phyloP scores from a whole-genome alignment of 1,140 invertebrate genomes.

The Cyphomyrmex costatus region DNA sequence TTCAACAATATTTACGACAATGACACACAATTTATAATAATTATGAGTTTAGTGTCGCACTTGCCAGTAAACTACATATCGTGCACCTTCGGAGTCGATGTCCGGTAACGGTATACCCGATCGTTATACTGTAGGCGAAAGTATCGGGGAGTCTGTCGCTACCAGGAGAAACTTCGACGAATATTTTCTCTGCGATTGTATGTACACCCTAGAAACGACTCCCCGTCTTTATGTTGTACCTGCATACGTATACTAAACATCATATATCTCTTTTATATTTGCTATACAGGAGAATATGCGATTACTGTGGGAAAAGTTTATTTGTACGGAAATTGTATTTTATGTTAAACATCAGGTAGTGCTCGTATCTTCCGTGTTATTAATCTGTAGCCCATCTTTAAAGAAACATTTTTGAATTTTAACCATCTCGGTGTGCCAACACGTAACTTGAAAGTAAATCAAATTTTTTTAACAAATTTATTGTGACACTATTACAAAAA shows the following conservation, averaged over 20 bases:
- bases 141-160: slow-evolving; percentile 71
- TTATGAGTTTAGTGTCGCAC: background rate
- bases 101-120: slow-evolving; percentile 68
- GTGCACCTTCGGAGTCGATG: slow-evolving; percentile 41
- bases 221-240: background rate
- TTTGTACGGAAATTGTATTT: background rate
- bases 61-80: slow-evolving; percentile 30
- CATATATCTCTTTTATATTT: background rate
- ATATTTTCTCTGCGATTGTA: slow-evolving; percentile 68
- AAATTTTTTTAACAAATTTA: background rate
- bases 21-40: background rate
- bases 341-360: background rate
- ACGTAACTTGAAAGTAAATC: background rate
- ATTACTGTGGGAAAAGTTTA: background rate
- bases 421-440: background rate
- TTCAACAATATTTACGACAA: background rate
- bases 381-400: background rate
- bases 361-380: background rate
- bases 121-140: slow-evolving; percentile 69
- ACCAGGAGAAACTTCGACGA: slow-evolving; percentile 72
- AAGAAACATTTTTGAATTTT: slow-evolving; percentile 17
- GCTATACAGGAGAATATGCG: background rate
- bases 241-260: too few species aligned
- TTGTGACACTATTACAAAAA: background rate
- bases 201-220: slow-evolving; percentile 65